These are phyloP conservation scores for Monochamus alternatus DNA, from an alignment of 2,888 invertebrate genomes.

Conservation along the genomic window DNA sequence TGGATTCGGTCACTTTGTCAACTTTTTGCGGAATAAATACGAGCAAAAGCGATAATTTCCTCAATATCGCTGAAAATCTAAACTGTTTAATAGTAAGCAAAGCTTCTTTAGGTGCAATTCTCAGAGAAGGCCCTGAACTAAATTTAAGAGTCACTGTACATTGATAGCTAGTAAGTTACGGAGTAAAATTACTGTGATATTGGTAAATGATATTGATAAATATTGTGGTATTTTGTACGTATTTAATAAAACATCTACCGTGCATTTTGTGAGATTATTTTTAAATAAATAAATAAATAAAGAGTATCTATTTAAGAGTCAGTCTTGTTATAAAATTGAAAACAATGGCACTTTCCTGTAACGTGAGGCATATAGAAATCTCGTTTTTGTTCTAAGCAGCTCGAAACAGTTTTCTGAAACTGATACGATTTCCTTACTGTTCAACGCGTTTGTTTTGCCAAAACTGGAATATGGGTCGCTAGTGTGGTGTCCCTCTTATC, in stretches of 20 bases:
- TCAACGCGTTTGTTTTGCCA: no score
- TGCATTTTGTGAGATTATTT: background rate
- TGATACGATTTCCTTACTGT: no score
- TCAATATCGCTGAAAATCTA: conserved; percentile 58
- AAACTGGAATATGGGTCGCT: no score
- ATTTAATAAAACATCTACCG: background rate
- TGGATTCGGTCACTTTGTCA: conserved; percentile 61
- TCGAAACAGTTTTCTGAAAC: no score
- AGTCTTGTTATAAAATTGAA: no score
- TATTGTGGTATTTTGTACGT: background rate
- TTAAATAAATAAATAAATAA: background rate
- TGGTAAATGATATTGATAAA: conserved; percentile 6
- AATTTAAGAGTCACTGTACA: conserved; percentile 65
- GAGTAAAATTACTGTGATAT: conserved; percentile 46
- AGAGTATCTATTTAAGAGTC: no score
- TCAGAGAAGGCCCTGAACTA: conserved; percentile 62
- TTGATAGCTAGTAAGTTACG: conserved; percentile 46
- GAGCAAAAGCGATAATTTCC: conserved; percentile 58
- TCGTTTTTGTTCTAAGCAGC: no score
- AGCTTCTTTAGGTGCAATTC: conserved; percentile 60
- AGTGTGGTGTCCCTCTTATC: no score
- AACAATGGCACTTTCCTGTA: no score
- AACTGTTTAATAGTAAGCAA: conserved; percentile 64
- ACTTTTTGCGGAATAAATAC: conserved; percentile 63
- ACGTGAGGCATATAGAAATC: no score